phyloP scores from a whole-genome alignment of 2,797 vertebrate genomes.

The Halcyon badia region DNA sequence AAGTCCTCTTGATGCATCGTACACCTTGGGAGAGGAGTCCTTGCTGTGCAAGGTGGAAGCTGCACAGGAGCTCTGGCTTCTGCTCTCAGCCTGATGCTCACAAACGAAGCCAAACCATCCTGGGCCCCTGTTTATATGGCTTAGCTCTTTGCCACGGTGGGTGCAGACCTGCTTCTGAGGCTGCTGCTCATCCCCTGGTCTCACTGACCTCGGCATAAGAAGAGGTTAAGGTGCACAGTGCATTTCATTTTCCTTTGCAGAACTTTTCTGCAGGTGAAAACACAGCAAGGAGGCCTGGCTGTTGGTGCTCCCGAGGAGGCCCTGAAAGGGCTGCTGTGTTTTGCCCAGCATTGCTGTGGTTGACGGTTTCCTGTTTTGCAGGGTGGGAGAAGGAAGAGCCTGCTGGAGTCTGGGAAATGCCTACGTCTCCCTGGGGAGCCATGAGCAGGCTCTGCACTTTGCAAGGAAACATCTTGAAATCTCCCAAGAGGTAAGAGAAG shows the following conservation, averaged over 20 bases:
- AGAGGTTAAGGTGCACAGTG: neutral
- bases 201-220: neutral
- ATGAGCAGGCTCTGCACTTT: constrained; percentile 91
- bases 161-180: neutral
- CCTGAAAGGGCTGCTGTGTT: neutral
- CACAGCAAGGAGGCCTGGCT: neutral
- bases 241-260: accelerated
- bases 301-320: neutral
- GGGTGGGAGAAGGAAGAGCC: constrained; percentile 96
- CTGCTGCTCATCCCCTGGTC: neutral
- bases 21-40: neutral
- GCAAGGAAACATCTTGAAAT: constrained; percentile 94
- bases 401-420: constrained; percentile 98
- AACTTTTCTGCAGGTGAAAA: neutral
- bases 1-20: neutral
- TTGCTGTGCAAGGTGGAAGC: neutral
- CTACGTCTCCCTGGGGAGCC: constrained; percentile 91
- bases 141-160: neutral
- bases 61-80: neutral
- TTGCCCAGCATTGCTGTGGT: constrained; percentile 26
- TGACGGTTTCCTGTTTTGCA: constrained; percentile 66
- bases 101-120: neutral
- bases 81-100: neutral
- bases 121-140: neutral
- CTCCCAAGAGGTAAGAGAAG: constrained; percentile 89